A percentile compares a stretch with the other conserved stretches of the same genome.
phyloP scores from a whole-genome alignment of 1,140 invertebrate genomes.

The Probaryconus sp. region DNA sequence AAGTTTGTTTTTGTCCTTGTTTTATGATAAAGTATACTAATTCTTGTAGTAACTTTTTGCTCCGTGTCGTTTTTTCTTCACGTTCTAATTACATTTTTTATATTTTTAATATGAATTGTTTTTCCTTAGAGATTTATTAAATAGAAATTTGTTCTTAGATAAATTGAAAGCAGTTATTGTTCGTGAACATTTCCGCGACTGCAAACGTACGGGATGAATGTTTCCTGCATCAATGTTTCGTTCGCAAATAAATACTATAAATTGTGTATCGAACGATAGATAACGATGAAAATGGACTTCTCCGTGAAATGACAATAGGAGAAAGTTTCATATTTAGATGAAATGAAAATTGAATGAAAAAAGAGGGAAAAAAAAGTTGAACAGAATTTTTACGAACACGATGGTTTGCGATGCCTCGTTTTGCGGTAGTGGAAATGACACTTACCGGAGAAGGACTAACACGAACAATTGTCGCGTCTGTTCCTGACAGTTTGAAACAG shows the following conservation, averaged over 20 bases:
- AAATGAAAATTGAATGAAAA: slow-evolving; percentile 20
- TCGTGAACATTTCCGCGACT: too few species aligned
- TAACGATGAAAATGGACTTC: background rate
- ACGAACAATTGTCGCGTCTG: slow-evolving; percentile 44
- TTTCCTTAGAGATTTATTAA: too few species aligned
- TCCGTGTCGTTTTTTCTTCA: too few species aligned
- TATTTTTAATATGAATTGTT: too few species aligned
- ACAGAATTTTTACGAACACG: slow-evolving; percentile 38
- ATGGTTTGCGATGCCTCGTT: slow-evolving; percentile 37
- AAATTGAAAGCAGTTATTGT: too few species aligned
- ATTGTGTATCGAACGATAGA: background rate
- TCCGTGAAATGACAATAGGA: slow-evolving; percentile 1
- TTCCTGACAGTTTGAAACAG: slow-evolving; percentile 41
- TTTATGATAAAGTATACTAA: too few species aligned
- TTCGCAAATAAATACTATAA: background rate
- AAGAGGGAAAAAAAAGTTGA: slow-evolving; percentile 17
- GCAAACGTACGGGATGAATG: too few species aligned
- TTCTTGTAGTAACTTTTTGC: too few species aligned
- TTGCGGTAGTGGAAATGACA: slow-evolving; percentile 53
- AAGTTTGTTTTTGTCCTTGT: too few species aligned
- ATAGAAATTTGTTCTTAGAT: too few species aligned
- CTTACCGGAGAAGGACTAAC: slow-evolving; percentile 32
- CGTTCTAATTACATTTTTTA: too few species aligned
- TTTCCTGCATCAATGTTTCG: background rate
- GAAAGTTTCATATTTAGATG: slow-evolving; percentile 25